These are phyloP conservation scores for Prinia subflava DNA, from an alignment of 2,113 vertebrate genomes.

Conservation along the genomic window DNA sequence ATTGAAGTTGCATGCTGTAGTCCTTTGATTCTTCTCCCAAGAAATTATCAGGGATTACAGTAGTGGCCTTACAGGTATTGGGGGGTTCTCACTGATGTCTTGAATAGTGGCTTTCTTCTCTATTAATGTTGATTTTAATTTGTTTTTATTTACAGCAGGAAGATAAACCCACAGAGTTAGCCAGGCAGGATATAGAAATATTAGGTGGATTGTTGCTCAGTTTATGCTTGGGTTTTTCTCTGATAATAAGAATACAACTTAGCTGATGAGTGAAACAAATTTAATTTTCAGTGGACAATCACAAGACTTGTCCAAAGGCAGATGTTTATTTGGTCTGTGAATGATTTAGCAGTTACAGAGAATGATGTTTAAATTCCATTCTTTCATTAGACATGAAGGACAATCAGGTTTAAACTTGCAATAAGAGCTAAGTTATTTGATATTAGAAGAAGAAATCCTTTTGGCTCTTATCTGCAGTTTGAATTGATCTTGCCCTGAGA, in stretches of 20 bases:
- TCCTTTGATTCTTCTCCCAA: constrained; percentile 49
- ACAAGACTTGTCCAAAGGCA: background rate
- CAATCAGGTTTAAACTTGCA: background rate
- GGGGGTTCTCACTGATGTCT: background rate
- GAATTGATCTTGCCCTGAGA: background rate
- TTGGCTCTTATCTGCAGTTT: background rate
- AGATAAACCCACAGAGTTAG: background rate
- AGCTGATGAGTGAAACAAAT: background rate
- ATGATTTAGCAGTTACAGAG: background rate
- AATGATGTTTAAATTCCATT: background rate
- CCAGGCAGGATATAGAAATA: background rate
- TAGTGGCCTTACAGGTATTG: background rate
- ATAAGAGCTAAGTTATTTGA: background rate
- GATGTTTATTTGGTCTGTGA: background rate
- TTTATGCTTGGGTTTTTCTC: background rate
- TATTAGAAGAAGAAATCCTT: constrained; percentile 1
- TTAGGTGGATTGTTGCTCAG: background rate
- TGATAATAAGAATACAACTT: background rate
- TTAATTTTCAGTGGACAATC: background rate
- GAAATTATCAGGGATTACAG: constrained; percentile 35
- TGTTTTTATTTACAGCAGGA: constrained; percentile 1
- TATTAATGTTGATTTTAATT: background rate
- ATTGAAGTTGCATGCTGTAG: background rate
- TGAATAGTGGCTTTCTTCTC: background rate
- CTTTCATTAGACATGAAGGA: background rate